phyloP scores from a whole-genome alignment of 2,113 vertebrate genomes.

The Nicator chloris region DNA sequence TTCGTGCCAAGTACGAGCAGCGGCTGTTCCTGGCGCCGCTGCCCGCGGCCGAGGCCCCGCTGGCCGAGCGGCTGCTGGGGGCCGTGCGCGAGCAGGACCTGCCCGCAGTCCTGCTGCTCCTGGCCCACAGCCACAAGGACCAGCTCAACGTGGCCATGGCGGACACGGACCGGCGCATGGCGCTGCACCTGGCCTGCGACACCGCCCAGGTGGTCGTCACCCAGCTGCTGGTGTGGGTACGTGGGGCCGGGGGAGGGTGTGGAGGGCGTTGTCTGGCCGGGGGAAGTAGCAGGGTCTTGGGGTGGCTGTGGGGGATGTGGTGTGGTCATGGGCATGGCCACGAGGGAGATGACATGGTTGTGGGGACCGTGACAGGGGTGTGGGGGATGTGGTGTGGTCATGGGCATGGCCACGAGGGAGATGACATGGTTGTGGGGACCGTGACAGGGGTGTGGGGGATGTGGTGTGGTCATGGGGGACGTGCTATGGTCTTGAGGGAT shows the following conservation, averaged over 20 bases:
- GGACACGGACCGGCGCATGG: slow-evolving; percentile 69
- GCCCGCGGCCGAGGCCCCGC: slow-evolving; percentile 49
- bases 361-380: background rate
- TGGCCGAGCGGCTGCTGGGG: slow-evolving; percentile 72
- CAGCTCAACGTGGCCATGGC: slow-evolving; percentile 75
- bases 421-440: background rate
- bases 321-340: rapidly evolving
- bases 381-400: rapidly evolving
- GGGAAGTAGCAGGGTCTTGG: background rate
- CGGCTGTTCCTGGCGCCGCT: slow-evolving; percentile 86
- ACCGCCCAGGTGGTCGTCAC: slow-evolving; percentile 91
- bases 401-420: too few relatives aligned
- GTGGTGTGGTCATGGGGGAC: rapidly evolving
- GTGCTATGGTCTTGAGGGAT: rapidly evolving
- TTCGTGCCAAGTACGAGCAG: slow-evolving; percentile 93
- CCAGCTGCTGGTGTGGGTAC: slow-evolving; percentile 93
- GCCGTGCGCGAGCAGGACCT: slow-evolving; percentile 85
- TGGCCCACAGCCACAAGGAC: slow-evolving; percentile 91
- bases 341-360: background rate
- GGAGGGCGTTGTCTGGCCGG: rapidly evolving
- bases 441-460: background rate
- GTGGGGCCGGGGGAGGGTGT: background rate
- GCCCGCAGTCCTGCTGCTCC: slow-evolving; percentile 82
- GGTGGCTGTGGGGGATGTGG: background rate
- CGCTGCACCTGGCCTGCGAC: slow-evolving; percentile 88